phyloP scores from a whole-genome alignment of 2,113 vertebrate genomes.

The Dromaius novaehollandiae region DNA sequence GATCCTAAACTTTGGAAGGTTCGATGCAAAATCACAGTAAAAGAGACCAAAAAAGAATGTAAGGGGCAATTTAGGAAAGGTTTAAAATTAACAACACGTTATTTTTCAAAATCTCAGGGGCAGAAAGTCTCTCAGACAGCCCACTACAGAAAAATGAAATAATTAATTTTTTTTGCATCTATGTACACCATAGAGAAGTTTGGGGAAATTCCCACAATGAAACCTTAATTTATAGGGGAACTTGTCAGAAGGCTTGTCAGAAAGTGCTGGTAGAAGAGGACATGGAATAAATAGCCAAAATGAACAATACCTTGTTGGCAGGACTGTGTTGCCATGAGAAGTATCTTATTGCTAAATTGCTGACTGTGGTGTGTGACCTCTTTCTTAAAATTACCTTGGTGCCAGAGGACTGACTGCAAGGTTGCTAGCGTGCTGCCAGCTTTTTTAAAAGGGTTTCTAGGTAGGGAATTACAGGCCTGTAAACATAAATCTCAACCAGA shows the following conservation, averaged over 20 bases:
- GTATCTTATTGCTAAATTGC: no score
- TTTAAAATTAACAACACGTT: not conserved
- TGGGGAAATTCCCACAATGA: not conserved
- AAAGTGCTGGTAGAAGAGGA: not conserved
- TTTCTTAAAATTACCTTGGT: not conserved
- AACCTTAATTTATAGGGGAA: not conserved
- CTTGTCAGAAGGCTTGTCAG: not conserved
- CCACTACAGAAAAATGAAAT: not conserved
- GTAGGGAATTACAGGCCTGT: not conserved
- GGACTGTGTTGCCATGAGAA: rapidly evolving
- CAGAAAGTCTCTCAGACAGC: not conserved
- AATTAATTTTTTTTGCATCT: not conserved
- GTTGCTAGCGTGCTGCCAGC: rapidly evolving
- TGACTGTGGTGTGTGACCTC: rapidly evolving
- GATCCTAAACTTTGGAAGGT: not conserved
- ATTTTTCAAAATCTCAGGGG: not conserved
- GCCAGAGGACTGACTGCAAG: not conserved
- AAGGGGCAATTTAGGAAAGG: not conserved
- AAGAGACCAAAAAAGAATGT: not conserved
- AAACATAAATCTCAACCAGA: not conserved
- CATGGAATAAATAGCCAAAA: rapidly evolving
- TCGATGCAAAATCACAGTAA: not conserved
- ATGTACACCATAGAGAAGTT: not conserved
- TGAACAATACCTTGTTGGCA: rapidly evolving
- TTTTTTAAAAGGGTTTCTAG: not conserved